Base-by-base conservation (phyloP, 2,888 invertebrate species). In the Plemyria rubiginata region DNA sequence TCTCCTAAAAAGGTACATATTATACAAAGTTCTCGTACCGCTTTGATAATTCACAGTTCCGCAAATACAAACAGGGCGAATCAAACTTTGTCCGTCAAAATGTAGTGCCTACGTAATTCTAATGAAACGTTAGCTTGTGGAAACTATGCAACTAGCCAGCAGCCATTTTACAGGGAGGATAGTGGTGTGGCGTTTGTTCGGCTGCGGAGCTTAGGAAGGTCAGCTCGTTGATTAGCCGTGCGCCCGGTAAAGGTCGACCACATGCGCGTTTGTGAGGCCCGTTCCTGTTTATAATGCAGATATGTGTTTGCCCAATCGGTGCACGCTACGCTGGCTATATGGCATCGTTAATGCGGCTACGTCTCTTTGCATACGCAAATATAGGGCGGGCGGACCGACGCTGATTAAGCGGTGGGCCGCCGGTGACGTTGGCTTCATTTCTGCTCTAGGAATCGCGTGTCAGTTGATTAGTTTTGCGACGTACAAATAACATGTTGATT, bases 331-430 rank as follows among this genome's bases (percentile, higher is more conserved):
- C 87, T 89, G 91, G 88, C 88, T 92, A 92, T 93, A 92, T 92
- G 91, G 92, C 92, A 92, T 93, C 90, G 92, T 90, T 92, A 92
- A 93, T 93, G 90, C 81, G 91, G 88, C 90, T 85, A 80, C 84
- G 87, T 88, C 92, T 92, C 93, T 93, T 93, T 93, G 92, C 93
- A 93, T 93, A 93, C 88, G 92, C 91, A 93, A 93, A 93, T 92
- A 92, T 91, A 91, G 91, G 90, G 89, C 90, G 88, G 88, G 84
- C 84, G 86, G 87, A 80, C 85, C 87, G 81, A 84, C 84, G 88
- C 90, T 92, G 92, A 92, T 92, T 92, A 92, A 92, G 89, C 90
- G 89, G 89, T 89, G 82, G 86, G 84, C 82, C 80, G 80, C 82
- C 78, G 81, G 85, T 84, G 85, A 81, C 82, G 84, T 80, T 77